These are phyloP conservation scores for Corythucha ciliata DNA, from an alignment of 2,888 invertebrate species.

Conservation along the genomic window DNA sequence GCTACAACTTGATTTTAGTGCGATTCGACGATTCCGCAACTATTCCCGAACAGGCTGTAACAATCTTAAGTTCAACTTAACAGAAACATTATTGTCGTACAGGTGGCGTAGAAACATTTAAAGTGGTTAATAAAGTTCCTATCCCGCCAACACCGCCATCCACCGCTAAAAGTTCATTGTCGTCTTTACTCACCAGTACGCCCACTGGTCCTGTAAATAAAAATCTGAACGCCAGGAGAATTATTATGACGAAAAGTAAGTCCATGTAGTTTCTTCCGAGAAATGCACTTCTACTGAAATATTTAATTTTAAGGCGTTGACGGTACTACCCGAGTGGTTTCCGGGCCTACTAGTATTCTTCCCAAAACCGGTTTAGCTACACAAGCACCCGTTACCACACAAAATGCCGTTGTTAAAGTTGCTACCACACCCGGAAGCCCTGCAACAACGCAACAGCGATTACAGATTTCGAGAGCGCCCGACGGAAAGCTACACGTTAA, in stretches of 20 bases:
- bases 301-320: conserved; percentile 43
- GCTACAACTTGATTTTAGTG: too few species aligned
- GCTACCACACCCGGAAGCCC: conserved; percentile 3
- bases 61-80: too few species aligned
- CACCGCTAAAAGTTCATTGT: conserved; percentile 47
- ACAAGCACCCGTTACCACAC: conserved; percentile 20
- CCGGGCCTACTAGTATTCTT: conserved; percentile 50
- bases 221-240: conserved; percentile 55
- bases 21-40: too few species aligned
- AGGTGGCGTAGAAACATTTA: conserved; percentile 47
- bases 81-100: conserved; percentile 4
- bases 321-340: conserved; percentile 55
- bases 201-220: conserved; percentile 52
- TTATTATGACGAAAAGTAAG: conserved; percentile 64
- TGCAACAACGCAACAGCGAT: conserved; percentile 67
- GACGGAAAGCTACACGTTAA: conserved; percentile 88
- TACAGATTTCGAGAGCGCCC: conserved; percentile 81
- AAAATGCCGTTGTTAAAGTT: neutral
- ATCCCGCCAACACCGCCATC: conserved; percentile 45
- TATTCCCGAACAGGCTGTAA: too few species aligned
- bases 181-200: conserved; percentile 53
- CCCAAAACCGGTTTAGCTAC: conserved; percentile 43
- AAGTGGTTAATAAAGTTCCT: conserved; percentile 56
- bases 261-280: conserved; percentile 15
- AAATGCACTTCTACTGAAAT: neutral